Evolutionary conservation across 2,888 invertebrate genomes (phyloP).

Genomic region (Catocala fraxini): DNA sequence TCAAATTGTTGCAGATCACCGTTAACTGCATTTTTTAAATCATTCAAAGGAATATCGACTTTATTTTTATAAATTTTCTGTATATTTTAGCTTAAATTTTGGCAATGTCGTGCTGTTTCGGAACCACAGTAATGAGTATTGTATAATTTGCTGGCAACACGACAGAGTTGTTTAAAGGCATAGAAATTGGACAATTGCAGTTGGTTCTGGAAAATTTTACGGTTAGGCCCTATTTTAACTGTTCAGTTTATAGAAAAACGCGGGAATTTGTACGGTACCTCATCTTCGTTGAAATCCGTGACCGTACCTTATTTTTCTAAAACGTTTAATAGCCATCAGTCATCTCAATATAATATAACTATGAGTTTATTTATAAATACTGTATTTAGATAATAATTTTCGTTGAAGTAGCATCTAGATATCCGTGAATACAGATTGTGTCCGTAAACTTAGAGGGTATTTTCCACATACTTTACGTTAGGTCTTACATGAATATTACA

Average conservation of each 20-base stretch:
- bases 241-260: constrained; percentile 39
- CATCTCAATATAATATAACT: not conserved
- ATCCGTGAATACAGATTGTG: too few relatives aligned
- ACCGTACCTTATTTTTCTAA: constrained; percentile 2
- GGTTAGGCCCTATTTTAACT: constrained; percentile 51
- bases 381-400: not conserved
- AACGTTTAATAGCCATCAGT: constrained; percentile 9
- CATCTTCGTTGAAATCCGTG: constrained; percentile 28
- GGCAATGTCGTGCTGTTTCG: constrained; percentile 67
- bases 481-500: too few relatives aligned
- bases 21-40: constrained; percentile 22
- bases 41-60: constrained; percentile 19
- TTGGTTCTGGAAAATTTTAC: constrained; percentile 60
- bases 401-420: too few relatives aligned
- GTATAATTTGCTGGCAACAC: constrained; percentile 50
- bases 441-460: too few relatives aligned
- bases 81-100: constrained; percentile 15
- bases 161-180: constrained; percentile 45
- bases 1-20: constrained; percentile 49
- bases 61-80: constrained; percentile 16
- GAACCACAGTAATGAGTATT: constrained; percentile 71
- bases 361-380: not conserved
- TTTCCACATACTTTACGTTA: too few relatives aligned
- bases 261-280: constrained; percentile 14
- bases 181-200: constrained; percentile 58